phyloP scores from a whole-genome alignment of 2,888 invertebrate species.

The Gortyna flavago region DNA sequence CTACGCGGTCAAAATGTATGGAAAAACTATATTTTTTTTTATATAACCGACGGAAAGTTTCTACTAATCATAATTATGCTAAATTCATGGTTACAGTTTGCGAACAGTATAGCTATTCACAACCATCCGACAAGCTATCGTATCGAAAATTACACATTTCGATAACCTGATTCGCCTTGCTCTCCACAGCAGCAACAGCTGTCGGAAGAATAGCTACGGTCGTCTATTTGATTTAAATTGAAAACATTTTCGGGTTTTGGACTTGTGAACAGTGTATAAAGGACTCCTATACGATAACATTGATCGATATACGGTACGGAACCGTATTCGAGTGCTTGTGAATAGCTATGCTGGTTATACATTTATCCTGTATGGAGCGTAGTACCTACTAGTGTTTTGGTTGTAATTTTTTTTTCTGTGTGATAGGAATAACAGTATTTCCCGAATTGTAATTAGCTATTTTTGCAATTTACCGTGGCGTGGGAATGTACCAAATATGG shows the following conservation, averaged over 20 bases:
- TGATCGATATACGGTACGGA: neutral
- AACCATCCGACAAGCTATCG: neutral
- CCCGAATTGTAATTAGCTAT: neutral
- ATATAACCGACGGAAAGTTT: too few relatives aligned
- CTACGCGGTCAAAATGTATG: too few relatives aligned
- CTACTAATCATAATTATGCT: neutral
- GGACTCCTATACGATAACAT: neutral
- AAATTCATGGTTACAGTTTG: neutral
- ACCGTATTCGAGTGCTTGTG: neutral
- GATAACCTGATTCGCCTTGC: neutral
- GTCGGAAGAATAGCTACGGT: neutral
- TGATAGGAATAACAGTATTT: neutral
- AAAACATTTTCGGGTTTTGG: neutral
- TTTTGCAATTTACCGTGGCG: neutral
- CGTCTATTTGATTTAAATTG: neutral
- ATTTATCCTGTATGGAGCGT: neutral
- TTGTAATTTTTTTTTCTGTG: neutral
- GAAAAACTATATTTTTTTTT: too few relatives aligned
- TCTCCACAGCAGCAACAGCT: neutral
- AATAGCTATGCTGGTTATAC: neutral
- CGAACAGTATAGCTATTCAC: neutral
- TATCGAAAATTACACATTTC: neutral
- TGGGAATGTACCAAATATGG: neutral
- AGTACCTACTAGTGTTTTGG: neutral
- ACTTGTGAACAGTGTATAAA: neutral